Percentiles rank a stretch among this genome's conserved stretches.
These are phyloP conservation scores for Himantopus leucocephalus DNA, from an alignment of 2,113 vertebrate species.

Conservation along the genomic window DNA sequence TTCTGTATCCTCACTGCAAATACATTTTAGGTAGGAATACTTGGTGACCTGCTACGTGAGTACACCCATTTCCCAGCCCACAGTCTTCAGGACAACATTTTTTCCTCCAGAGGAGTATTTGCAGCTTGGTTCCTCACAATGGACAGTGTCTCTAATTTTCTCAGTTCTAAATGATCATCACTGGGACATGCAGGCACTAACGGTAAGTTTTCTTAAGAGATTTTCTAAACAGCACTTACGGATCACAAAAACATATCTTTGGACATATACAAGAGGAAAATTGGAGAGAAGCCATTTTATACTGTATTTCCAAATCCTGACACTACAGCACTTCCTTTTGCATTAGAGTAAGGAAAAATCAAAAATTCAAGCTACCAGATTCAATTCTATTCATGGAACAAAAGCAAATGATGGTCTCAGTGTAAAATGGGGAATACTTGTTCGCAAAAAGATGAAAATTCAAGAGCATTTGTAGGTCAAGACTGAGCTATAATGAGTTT, in stretches of 20 bases:
- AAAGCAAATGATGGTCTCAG: background rate
- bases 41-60: background rate
- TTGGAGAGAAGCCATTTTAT: background rate
- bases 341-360: background rate
- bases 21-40: background rate
- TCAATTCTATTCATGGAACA: background rate
- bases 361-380: background rate
- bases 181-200: background rate
- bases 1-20: background rate
- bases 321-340: background rate
- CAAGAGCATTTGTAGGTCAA: background rate
- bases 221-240: accelerated
- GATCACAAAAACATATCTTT: background rate
- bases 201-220: background rate
- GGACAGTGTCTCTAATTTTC: background rate
- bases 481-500: background rate
- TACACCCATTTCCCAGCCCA: background rate
- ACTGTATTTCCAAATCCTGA: background rate
- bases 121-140: background rate
- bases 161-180: background rate
- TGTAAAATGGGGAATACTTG: background rate
- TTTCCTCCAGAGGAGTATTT: background rate
- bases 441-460: background rate
- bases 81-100: background rate
- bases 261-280: background rate